Evolutionary conservation across 2,797 vertebrate genomes (phyloP).

Genomic region (Pseudomugil gertrudae): DNA sequence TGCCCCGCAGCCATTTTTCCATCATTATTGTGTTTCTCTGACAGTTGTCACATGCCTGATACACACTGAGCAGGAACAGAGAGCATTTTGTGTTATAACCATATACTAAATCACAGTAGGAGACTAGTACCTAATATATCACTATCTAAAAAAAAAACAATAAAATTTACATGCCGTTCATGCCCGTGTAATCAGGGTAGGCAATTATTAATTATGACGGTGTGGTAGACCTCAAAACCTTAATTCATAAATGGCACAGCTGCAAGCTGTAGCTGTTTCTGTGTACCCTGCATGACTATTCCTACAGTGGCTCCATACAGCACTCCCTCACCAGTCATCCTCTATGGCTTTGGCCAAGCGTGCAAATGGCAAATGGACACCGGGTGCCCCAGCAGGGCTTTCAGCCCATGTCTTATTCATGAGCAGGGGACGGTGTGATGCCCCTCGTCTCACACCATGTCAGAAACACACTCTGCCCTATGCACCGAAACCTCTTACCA

Average conservation of each 20-base stretch:
- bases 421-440: conserved; percentile 66
- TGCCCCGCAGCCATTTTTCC: conserved; percentile 50
- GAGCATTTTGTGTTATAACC: conserved; percentile 18
- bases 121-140: conserved; percentile 23
- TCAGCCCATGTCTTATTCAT: conserved; percentile 81
- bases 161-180: conserved; percentile 49
- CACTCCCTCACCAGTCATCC: conserved; percentile 66
- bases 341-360: conserved; percentile 77
- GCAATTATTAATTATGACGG: conserved; percentile 60
- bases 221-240: conserved; percentile 58
- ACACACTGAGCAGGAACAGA: conserved; percentile 12
- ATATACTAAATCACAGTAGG: neutral
- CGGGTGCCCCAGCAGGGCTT: conserved; percentile 58
- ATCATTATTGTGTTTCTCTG: conserved; percentile 26
- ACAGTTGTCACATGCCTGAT: conserved; percentile 27
- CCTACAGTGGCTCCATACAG: conserved; percentile 51
- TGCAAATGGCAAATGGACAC: conserved; percentile 82
- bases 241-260: conserved; percentile 56
- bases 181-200: conserved; percentile 50
- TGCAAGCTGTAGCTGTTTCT: conserved; percentile 46
- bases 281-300: conserved; percentile 50
- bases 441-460: conserved; percentile 74
- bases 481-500: conserved; percentile 50
- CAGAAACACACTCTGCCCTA: conserved; percentile 66
- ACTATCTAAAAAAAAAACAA: conserved; percentile 49